phyloP scores from a whole-genome alignment of 2,888 invertebrate genomes.

The Laspeyria flexula region DNA sequence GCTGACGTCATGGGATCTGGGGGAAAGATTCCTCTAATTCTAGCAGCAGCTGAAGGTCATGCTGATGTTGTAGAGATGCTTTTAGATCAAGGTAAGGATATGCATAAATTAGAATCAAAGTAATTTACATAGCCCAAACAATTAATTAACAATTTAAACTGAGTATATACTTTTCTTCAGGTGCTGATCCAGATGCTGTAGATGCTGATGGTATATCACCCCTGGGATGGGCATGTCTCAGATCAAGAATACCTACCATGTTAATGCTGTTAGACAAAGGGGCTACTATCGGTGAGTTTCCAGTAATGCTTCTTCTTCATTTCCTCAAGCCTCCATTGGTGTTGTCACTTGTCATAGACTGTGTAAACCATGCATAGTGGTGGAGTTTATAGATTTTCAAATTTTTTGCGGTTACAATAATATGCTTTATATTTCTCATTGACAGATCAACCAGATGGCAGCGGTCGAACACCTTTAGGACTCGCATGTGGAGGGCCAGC shows the following conservation, averaged over 20 bases:
- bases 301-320: too few relatives aligned
- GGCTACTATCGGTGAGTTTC: slow-evolving; percentile 88
- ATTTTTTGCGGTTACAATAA: too few relatives aligned
- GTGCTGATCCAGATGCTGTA: slow-evolving; percentile 90
- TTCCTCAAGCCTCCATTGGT: too few relatives aligned
- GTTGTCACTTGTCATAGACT: too few relatives aligned
- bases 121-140: too few relatives aligned
- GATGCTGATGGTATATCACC: slow-evolving; percentile 96
- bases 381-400: too few relatives aligned
- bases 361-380: too few relatives aligned
- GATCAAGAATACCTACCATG: slow-evolving; percentile 89
- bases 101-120: too few relatives aligned
- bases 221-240: slow-evolving; percentile 95
- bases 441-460: slow-evolving; percentile 91
- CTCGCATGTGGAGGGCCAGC: slow-evolving; percentile 91
- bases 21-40: slow-evolving; percentile 94
- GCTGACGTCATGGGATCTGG: slow-evolving; percentile 87
- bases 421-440: not conserved
- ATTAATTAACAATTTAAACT: too few relatives aligned
- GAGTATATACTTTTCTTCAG: slow-evolving; percentile 76
- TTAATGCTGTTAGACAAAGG: slow-evolving; percentile 91
- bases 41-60: slow-evolving; percentile 97
- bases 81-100: slow-evolving; percentile 89
- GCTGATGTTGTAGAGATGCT: slow-evolving; percentile 94
- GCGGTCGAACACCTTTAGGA: slow-evolving; percentile 96